A percentile compares a stretch with the other conserved stretches of the same genome.
These are phyloP conservation scores for Phengaris arion DNA, from an alignment of 2,888 invertebrate genomes.

Conservation along the genomic window DNA sequence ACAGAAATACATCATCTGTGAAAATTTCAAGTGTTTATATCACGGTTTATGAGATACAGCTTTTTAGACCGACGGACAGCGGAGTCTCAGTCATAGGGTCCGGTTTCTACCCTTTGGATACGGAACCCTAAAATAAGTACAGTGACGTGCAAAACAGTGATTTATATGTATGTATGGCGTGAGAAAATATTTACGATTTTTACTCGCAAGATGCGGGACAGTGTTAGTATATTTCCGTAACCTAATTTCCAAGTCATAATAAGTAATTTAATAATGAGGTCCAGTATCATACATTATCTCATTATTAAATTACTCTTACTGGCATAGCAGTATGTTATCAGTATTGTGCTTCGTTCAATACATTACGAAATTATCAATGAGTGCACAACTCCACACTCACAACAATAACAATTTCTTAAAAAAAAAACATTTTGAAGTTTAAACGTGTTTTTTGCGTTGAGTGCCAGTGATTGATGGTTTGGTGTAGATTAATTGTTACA, in stretches of 20 bases:
- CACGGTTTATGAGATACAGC: too few relatives aligned
- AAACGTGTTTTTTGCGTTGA: neutral
- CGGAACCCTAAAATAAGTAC: neutral
- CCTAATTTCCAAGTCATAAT: constrained; percentile 20
- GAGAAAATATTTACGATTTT: neutral
- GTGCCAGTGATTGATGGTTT: neutral
- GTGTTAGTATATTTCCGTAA: constrained; percentile 20
- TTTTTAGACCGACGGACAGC: too few relatives aligned
- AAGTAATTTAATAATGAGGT: constrained; percentile 13
- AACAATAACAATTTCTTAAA: neutral
- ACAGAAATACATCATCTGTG: too few relatives aligned
- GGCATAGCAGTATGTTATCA: neutral
- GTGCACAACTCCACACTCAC: neutral
- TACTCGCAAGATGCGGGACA: neutral
- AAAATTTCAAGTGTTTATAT: too few relatives aligned
- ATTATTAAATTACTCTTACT: too few relatives aligned
- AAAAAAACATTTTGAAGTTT: neutral
- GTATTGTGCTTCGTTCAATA: constrained; percentile 2
- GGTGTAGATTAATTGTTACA: too few relatives aligned
- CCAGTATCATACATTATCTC: neutral
- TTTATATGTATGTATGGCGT: neutral
- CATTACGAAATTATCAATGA: constrained; percentile 5
- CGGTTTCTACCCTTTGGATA: too few relatives aligned
- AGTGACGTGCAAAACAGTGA: neutral
- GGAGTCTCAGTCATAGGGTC: too few relatives aligned